A percentile compares a stretch with the other conserved stretches of the same genome.
Conservation (phyloP, 2,797 vertebrate species). For the Balearica regulorum region DNA sequence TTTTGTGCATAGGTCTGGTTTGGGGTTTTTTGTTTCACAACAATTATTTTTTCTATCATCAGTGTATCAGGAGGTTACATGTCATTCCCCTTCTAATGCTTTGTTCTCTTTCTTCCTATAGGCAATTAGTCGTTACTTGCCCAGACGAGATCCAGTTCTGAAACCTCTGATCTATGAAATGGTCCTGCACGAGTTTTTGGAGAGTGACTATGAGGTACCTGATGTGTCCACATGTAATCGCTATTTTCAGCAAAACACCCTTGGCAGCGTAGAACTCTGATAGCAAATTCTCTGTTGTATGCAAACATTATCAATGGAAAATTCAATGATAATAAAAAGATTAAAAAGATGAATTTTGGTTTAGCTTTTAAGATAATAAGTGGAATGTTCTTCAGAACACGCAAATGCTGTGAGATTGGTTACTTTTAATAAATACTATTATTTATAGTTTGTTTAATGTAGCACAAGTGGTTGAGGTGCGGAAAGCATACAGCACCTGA, state of each 20-base stretch:
- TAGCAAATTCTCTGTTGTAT: neutral
- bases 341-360: neutral
- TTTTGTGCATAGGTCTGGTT: neutral
- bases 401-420: neutral
- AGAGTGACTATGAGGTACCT: constrained; percentile 94
- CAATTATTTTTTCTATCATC: neutral
- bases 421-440: neutral
- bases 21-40: neutral
- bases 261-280: neutral
- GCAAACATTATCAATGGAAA: neutral
- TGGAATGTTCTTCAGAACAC: neutral
- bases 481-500: neutral
- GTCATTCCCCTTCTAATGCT: neutral
- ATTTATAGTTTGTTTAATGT: neutral
- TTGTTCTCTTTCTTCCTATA: constrained; percentile 46
- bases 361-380: neutral
- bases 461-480: neutral
- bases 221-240: neutral
- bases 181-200: constrained; percentile 96
- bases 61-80: neutral
- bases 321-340: neutral
- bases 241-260: neutral
- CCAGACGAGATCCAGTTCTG: constrained; percentile 91
- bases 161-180: constrained; percentile 98
- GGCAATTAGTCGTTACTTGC: constrained; percentile 97